phyloP scores from a whole-genome alignment of 2,888 invertebrate genomes.

The Cyaniris semiargus region DNA sequence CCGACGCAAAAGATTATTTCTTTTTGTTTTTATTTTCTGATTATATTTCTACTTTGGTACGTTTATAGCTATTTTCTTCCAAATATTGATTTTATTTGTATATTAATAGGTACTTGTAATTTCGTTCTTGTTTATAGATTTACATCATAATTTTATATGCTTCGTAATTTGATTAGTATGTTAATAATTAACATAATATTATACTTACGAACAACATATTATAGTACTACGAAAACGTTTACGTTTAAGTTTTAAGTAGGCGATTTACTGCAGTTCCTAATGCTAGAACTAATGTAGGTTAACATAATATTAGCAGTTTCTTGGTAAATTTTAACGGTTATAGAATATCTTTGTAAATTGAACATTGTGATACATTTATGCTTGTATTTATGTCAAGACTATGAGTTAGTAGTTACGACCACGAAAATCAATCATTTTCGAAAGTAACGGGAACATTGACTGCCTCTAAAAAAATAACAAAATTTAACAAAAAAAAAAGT shows the following conservation, averaged over 20 bases:
- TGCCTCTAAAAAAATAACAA: neutral
- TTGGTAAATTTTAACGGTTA: slow-evolving; percentile 27
- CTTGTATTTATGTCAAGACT: neutral
- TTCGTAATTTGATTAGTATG: no score
- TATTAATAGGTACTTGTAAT: no score
- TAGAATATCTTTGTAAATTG: slow-evolving; percentile 1
- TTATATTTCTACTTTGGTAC: no score
- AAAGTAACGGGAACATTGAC: neutral
- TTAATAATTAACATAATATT: no score
- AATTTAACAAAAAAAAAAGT: no score
- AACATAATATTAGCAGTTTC: slow-evolving; percentile 17
- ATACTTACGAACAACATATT: no score
- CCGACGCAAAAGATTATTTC: neutral
- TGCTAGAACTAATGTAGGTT: slow-evolving; percentile 11
- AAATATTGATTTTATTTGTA: neutral
- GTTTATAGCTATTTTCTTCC: neutral
- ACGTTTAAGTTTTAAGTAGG: neutral
- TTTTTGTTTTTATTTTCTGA: no score
- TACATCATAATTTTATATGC: no score
- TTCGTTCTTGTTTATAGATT: no score
- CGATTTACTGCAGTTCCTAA: neutral
- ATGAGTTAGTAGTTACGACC: neutral
- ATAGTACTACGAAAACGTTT: neutral
- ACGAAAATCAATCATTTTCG: neutral
- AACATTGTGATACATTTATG: slow-evolving; percentile 14